A percentile compares a stretch with the other conserved stretches of the same genome.
Conservation (phyloP, 1,140 invertebrate genomes). For the Lanistes nyassanus region DNA sequence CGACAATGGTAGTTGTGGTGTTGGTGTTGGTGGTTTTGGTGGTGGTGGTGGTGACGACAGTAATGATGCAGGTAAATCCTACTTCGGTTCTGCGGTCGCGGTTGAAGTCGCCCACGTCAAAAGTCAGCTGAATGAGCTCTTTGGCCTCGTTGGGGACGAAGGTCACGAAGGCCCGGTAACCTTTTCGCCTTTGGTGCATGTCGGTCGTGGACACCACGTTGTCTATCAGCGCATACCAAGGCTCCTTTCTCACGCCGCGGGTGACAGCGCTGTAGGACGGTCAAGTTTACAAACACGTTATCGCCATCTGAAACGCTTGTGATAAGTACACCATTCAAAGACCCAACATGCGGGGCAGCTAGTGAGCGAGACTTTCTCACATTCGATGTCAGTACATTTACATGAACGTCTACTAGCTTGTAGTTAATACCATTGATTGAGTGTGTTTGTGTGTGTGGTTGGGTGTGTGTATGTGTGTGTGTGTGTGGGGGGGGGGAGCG, state of each 20-base stretch:
- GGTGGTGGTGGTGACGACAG: too few species aligned
- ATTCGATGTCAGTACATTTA: too few species aligned
- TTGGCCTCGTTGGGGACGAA: slow-evolving; percentile 43
- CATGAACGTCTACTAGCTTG: too few species aligned
- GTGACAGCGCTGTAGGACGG: slow-evolving; percentile 19
- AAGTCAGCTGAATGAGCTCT: slow-evolving; percentile 46
- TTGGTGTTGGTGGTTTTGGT: not conserved
- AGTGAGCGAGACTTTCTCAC: too few species aligned
- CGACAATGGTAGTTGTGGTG: not conserved
- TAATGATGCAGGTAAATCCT: too few species aligned
- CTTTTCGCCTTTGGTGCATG: slow-evolving; percentile 38
- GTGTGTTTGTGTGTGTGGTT: too few species aligned
- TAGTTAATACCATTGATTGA: too few species aligned
- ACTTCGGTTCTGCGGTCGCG: slow-evolving; percentile 44
- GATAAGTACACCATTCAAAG: too few species aligned
- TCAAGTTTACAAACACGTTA: not conserved
- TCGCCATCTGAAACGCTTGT: too few species aligned
- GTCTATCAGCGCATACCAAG: slow-evolving; percentile 49
- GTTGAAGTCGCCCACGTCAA: slow-evolving; percentile 49
- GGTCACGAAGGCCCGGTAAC: slow-evolving; percentile 43
- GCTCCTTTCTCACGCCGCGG: slow-evolving; percentile 31
- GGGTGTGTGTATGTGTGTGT: too few species aligned
- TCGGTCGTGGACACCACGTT: slow-evolving; percentile 41
- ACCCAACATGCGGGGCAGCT: too few species aligned
- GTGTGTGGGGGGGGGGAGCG: too few species aligned